Evolutionary conservation across 2,113 vertebrate species (phyloP), one percentile per base, ranked within the genome.

Genomic region (Lophura nycthemera): DNA sequence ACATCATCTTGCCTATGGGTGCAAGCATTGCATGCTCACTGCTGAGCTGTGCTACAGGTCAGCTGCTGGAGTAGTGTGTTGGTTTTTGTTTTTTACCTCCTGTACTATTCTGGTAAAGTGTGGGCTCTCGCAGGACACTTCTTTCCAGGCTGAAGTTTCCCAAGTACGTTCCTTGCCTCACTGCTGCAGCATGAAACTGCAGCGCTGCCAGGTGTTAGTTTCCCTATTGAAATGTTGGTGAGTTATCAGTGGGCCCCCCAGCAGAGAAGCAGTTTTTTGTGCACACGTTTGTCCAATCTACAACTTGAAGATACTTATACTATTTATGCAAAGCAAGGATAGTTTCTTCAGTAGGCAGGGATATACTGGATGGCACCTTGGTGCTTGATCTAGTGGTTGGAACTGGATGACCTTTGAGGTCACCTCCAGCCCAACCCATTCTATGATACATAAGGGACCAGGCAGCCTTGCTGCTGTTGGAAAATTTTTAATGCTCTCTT

Each of bases 111-210:
- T 27, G 48, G n/a, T 42, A 13, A 32, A 61, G 8, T 8, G 34
- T 3, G 27, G 0, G 11, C 16, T 13, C 66, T 77, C 65, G 54
- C 1, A 0, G 50, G 54, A 20, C 2, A 1, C 20, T 32, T 19
- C 40, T 61, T 83, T 19, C 18, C 34, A 36, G 45, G 54, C 54
- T 20, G 11, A 1, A 10, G 20, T 64, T 42, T 63, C 61, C 34
- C 43, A 25, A 18, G 13, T 0, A 2, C 13, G 25, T 42, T 42
- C 25, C 29, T 12, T 29, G 38, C 38, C 77, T 77, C 36, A 5
- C 18, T n/a, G 8, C 70, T 54, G 48, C 76, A 34, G 60, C 38
- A 4, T 20, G 20, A 57, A 56, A 6, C 40, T 13, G 30, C 13
- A 30, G 10, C 63, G 20, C 45, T 8, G 16, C 0, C 2, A 16